Percentiles rank a stretch among this genome's conserved stretches.
Conservation (phyloP, 2,888 invertebrate species). For the Lasioglossum lativentre region DNA sequence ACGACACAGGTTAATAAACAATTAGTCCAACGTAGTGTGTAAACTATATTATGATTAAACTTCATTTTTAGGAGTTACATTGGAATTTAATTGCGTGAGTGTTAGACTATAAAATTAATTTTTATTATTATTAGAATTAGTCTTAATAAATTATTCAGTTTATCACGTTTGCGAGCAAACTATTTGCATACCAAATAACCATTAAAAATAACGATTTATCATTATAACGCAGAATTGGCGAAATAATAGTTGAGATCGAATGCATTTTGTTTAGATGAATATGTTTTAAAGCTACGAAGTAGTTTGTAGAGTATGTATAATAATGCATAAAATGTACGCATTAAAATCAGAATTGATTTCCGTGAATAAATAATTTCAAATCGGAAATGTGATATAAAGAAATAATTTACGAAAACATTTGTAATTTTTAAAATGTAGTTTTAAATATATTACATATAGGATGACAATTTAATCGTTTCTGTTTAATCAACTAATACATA, state of each 20-base stretch:
- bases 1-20: neutral
- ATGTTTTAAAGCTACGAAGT: neutral
- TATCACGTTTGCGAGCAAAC: neutral
- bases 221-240: neutral
- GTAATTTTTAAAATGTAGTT: neutral
- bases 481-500: too few species aligned
- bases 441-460: too few species aligned
- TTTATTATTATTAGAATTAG: neutral
- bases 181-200: neutral
- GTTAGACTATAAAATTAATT: neutral
- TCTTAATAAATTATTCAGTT: neutral
- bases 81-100: slow-evolving; percentile 3
- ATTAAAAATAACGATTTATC: neutral
- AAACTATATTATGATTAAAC: neutral
- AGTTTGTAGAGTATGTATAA: neutral
- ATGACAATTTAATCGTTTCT: too few species aligned
- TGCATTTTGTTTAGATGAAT: neutral
- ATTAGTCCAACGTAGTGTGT: neutral
- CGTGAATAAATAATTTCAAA: neutral
- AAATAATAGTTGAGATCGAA: neutral
- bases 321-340: neutral
- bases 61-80: neutral
- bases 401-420: neutral
- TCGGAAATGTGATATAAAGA: neutral
- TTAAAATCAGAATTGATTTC: too few species aligned